Conservation (phyloP, 2,797 vertebrate genomes). For the Oreonectes daqikongensis region DNA sequence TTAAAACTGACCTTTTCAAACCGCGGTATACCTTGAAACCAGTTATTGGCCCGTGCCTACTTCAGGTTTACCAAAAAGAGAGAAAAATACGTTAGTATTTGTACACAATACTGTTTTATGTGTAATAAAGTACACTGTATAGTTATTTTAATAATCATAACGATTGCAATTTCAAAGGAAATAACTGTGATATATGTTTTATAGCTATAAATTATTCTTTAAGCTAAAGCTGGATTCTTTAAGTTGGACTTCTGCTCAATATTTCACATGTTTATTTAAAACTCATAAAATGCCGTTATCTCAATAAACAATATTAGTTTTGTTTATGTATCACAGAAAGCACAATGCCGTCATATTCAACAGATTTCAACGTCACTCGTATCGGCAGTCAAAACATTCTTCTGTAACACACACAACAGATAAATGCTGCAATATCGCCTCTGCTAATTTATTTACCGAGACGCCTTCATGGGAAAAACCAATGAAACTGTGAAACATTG, state of each 20-base stretch:
- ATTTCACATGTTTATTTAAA: conserved; percentile 21
- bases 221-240: no score
- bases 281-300: conserved; percentile 24
- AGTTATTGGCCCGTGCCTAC: no score
- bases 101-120: no score
- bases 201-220: no score
- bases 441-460: conserved; percentile 56
- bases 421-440: conserved; percentile 56
- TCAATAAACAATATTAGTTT: conserved; percentile 10
- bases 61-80: no score
- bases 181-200: no score
- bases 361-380: conserved; percentile 14
- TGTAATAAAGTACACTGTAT: no score
- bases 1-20: no score
- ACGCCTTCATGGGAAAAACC: conserved; percentile 63
- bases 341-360: conserved; percentile 32
- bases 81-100: no score
- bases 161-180: no score
- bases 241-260: neutral
- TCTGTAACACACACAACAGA: conserved; percentile 56
- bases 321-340: conserved; percentile 18
- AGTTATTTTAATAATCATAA: no score
- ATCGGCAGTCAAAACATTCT: conserved; percentile 40
- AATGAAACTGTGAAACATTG: conserved; percentile 66
- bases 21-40: no score